phyloP scores from a whole-genome alignment of 2,797 vertebrate genomes.

The Phoebastria nigripes region DNA sequence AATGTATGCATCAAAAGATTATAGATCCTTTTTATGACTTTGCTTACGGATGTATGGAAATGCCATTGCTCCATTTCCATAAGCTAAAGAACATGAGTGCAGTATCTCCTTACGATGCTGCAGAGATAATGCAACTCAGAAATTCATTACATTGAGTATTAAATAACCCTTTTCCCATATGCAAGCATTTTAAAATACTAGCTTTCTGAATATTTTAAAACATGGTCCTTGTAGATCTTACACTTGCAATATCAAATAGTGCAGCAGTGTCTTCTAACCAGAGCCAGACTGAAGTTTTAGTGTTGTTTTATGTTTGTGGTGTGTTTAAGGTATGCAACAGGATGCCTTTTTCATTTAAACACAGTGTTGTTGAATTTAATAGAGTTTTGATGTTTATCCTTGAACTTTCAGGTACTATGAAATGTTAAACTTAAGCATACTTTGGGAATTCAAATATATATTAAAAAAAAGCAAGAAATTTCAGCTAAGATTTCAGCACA shows the following conservation, averaged over 20 bases:
- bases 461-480: background rate
- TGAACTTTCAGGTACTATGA: background rate
- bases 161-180: background rate
- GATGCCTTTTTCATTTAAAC: background rate
- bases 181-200: background rate
- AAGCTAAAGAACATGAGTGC: background rate
- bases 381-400: background rate
- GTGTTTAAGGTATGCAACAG: background rate
- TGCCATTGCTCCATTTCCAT: background rate
- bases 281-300: background rate
- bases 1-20: background rate
- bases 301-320: background rate
- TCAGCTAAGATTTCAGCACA: background rate
- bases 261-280: background rate
- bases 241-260: background rate
- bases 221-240: background rate
- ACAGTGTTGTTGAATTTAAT: background rate
- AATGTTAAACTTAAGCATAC: background rate
- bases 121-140: background rate
- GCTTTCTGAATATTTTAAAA: slow-evolving; percentile 26
- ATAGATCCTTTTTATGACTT: background rate
- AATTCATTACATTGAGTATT: background rate
- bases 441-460: background rate
- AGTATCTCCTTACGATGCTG: background rate
- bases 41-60: background rate